Conservation (phyloP, 2,113 vertebrate species). For the Cryptomyrus ogoouensis region DNA sequence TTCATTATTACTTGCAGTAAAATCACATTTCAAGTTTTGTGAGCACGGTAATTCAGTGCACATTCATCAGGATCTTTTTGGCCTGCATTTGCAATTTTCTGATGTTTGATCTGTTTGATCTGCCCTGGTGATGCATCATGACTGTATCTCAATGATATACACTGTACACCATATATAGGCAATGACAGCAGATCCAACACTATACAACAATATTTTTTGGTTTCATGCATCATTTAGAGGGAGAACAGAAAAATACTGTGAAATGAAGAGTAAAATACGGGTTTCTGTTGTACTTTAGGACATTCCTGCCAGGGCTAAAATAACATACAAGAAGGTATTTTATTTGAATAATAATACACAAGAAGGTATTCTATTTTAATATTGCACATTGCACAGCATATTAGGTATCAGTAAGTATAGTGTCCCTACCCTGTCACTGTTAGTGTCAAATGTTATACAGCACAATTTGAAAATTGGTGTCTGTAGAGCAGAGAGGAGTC, state of each 20-base stretch:
- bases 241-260: background rate
- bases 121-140: background rate
- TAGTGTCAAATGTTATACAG: background rate
- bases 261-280: background rate
- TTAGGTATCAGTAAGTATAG: background rate
- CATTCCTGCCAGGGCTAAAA: background rate
- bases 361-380: background rate
- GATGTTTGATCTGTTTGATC: background rate
- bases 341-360: slow-evolving; percentile 2
- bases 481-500: background rate
- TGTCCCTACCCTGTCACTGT: background rate
- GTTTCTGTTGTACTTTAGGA: background rate
- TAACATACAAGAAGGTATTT: background rate
- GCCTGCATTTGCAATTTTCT: background rate
- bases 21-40: background rate
- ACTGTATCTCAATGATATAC: background rate
- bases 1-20: background rate
- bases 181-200: background rate
- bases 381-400: background rate
- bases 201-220: background rate
- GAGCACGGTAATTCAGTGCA: background rate
- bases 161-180: background rate
- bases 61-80: background rate
- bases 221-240: background rate
- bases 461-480: background rate